Base-by-base conservation (phyloP, 2,113 vertebrate genomes). In the Meles meles region DNA sequence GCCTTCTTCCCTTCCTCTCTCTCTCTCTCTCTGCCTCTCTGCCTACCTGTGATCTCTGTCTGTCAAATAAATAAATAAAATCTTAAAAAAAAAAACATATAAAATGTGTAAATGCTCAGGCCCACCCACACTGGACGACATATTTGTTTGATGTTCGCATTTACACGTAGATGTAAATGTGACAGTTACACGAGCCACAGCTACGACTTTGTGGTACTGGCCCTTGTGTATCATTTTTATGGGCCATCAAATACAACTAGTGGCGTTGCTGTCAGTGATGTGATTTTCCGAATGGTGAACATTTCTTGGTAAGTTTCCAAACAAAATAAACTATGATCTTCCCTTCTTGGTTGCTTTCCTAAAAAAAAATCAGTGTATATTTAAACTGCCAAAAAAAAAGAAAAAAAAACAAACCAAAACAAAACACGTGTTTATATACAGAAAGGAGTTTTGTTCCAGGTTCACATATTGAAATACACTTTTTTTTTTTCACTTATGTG, bases 271-370 rank as follows among this genome's bases (percentile, higher is more conserved):
- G 90, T 97, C 87, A 93, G 85, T 72, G 47, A 80, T 81, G 80
- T 71, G 85, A 94, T 90, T 94, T 93, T 94, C 74, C 7, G 86
- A 97, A 86, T 93, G 86, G 85, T 39, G 95, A 96, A 52, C 3
- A 14, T 49, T 87, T 96, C 79, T 94, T 97, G 96, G 87, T 90
- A 80, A 97, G 79, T 61, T 92, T 92, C 52, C 87, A 96, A 96
- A 49, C 84, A 93, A 96, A 97, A 97, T 91, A 92, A 96, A 95
- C 44, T 67, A 79, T 89, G 71, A 42, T 93, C 92, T 93, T 95
- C 88, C 12, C 77, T 96, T 94, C 87, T 90, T 49, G 17, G n/a
- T 92, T 89, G 59, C 21, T 86, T 82, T 93, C 42, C 44, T 86
- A 37, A 92, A 93, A 92, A 91, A 90, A 52, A 72, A 5, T 29